Percentiles rank a stretch among this genome's conserved stretches.
phyloP scores from a whole-genome alignment of 2,113 vertebrate species.

The Heterochromis multidens region DNA sequence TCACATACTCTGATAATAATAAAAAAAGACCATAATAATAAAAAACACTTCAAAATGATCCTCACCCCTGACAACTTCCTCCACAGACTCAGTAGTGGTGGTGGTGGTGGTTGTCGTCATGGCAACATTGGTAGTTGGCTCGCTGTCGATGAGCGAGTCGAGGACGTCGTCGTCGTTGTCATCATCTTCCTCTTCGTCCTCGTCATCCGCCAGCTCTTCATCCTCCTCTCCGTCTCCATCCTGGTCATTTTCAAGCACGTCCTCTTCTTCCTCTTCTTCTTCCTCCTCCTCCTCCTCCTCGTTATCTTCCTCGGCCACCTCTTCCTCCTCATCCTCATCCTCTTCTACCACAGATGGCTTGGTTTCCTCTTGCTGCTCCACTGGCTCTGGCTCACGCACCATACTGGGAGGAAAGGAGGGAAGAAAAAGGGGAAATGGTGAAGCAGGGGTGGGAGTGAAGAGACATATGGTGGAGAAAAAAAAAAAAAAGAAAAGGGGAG shows the following conservation, averaged over 20 bases:
- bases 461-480: constrained; percentile 8
- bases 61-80: constrained; percentile 96
- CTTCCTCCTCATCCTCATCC: constrained; percentile 79
- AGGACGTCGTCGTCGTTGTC: constrained; percentile 70
- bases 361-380: constrained; percentile 66
- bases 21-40: neutral
- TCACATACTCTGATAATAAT: neutral
- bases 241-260: constrained; percentile 55
- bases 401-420: constrained; percentile 72
- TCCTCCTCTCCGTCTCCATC: constrained; percentile 81
- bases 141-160: constrained; percentile 80
- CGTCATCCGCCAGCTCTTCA: constrained; percentile 72
- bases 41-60: neutral
- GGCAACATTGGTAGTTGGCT: constrained; percentile 86
- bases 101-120: constrained; percentile 96
- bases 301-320: constrained; percentile 68
- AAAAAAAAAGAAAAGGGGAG: neutral
- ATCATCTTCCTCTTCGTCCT: constrained; percentile 80
- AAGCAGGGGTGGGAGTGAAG: neutral
- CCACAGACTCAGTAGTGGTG: constrained; percentile 93
- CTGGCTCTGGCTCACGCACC: constrained; percentile 81
- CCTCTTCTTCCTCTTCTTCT: constrained; percentile 53
- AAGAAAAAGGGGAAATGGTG: neutral
- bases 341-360: constrained; percentile 75
- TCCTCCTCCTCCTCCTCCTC: constrained; percentile 63